phyloP scores from a whole-genome alignment of 2,797 vertebrate species.

The Melanotaenia boesemani region DNA sequence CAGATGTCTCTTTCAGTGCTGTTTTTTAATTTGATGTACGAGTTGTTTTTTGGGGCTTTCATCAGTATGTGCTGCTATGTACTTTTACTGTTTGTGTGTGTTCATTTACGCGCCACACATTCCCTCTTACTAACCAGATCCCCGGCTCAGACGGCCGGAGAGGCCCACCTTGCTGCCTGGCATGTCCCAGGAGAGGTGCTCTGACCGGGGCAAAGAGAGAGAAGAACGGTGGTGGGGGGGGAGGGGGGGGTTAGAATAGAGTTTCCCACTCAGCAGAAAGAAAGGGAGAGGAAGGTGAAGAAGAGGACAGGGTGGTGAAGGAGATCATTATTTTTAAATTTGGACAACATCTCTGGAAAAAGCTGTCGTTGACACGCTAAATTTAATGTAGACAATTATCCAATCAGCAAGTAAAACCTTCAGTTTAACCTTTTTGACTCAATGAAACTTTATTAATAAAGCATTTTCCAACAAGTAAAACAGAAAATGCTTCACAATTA shows the following conservation, averaged over 20 bases:
- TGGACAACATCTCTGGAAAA: neutral
- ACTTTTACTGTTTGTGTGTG: constrained; percentile 28
- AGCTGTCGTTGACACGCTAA: neutral
- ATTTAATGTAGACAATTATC: neutral
- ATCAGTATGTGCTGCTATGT: constrained; percentile 30
- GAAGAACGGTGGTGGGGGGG: constrained; percentile 15
- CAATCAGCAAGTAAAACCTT: constrained; percentile 5
- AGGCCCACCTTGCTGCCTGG: constrained; percentile 63
- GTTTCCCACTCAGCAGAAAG: constrained; percentile 57
- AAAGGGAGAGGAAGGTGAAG: constrained; percentile 54
- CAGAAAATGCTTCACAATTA: no score
- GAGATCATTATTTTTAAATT: neutral
- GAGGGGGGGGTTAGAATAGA: constrained; percentile 36
- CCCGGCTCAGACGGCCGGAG: constrained; percentile 54
- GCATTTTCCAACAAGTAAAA: no score
- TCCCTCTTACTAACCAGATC: constrained; percentile 65
- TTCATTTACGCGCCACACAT: constrained; percentile 54
- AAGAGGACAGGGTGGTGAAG: constrained; percentile 48
- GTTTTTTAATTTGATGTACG: neutral
- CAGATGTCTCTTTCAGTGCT: constrained; percentile 1
- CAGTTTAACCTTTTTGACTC: neutral
- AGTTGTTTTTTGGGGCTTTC: neutral
- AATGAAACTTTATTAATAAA: no score
- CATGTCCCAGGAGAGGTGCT: constrained; percentile 68
- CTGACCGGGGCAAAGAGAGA: constrained; percentile 65